phyloP scores from a whole-genome alignment of 2,888 invertebrate genomes.

The Toxonevra muliebris region DNA sequence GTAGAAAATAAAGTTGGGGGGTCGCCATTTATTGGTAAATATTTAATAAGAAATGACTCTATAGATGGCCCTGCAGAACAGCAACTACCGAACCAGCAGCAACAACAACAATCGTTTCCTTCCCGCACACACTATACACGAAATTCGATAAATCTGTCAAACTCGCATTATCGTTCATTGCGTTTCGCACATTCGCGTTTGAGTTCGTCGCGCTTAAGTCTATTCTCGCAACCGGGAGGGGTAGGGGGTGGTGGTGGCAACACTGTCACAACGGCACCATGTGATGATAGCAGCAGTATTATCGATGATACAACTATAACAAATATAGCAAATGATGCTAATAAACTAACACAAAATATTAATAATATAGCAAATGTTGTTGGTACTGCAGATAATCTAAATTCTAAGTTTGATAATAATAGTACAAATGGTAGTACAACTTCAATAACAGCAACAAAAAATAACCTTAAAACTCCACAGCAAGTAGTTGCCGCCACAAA shows the following conservation, averaged over 20 bases:
- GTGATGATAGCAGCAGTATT: conserved; percentile 22
- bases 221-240: conserved; percentile 56
- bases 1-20: conserved; percentile 33
- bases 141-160: conserved; percentile 61
- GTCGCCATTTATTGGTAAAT: too few species aligned
- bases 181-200: conserved; percentile 62
- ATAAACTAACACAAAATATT: conserved; percentile 21
- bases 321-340: conserved; percentile 25
- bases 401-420: not conserved
- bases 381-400: too few species aligned
- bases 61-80: conserved; percentile 6
- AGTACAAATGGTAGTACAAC: conserved; percentile 9
- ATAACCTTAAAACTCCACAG: not conserved
- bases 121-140: conserved; percentile 58
- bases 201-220: conserved; percentile 60
- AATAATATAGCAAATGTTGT: too few species aligned
- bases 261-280: conserved; percentile 31
- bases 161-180: conserved; percentile 63
- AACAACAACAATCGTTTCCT: conserved; percentile 38
- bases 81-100: conserved; percentile 20
- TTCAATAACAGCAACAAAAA: conserved; percentile 36
- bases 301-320: conserved; percentile 16
- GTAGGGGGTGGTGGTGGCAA: conserved; percentile 4
- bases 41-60: not conserved
- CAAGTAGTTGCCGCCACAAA: conserved; percentile 33